Base-by-base conservation (phyloP, 2,888 invertebrate species). In the Dioctria linearis region DNA sequence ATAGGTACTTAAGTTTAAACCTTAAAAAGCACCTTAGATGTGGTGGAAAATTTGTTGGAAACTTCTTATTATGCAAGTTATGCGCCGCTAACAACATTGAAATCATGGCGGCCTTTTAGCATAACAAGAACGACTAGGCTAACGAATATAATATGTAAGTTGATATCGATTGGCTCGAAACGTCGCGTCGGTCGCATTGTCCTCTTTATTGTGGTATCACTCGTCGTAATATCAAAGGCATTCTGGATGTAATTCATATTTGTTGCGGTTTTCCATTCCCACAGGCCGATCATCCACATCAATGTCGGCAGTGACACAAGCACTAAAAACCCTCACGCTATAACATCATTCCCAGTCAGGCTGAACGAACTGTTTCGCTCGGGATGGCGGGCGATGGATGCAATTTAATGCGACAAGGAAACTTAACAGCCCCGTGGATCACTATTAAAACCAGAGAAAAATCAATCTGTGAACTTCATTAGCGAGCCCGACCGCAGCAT, bases 241-340 rank as follows among this genome's bases (percentile, higher is more conserved):
- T 67, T 9, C 25, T 46, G 46, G 37, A 57, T 54, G 73, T 73
- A 73, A 73, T 73, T 73, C 73, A 73, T 73, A 73, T 54, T 54
- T 39, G 73, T 42, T 73, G 73, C 73, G 73, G 73, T 73, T 73
- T 73, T 57, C 57, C 73, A 57, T 73, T 73, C 73, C 73, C 73
- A 71, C 51, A 54, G 73, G n/a, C 39, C 42, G 54, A 57, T 73
- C 73, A 73, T 73, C 73, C 57, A 54, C 57, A 42, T 73, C 57
- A 73, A 54, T 73, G 73, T 42, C 57, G 51, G 73, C 73, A 39
- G 54, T 73, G 73, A 57, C 51, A 73, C 54, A 73, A 73, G 54
- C 73, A 73, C 73, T 73, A 73, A 73, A 51, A 73, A 73, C 54
- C 54, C 67, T 13, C 25, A 54, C 49, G n/a, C 39, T 54, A 25